Evolutionary conservation across 2,888 invertebrate species (phyloP).

Genomic region (Creontiades dilutus): DNA sequence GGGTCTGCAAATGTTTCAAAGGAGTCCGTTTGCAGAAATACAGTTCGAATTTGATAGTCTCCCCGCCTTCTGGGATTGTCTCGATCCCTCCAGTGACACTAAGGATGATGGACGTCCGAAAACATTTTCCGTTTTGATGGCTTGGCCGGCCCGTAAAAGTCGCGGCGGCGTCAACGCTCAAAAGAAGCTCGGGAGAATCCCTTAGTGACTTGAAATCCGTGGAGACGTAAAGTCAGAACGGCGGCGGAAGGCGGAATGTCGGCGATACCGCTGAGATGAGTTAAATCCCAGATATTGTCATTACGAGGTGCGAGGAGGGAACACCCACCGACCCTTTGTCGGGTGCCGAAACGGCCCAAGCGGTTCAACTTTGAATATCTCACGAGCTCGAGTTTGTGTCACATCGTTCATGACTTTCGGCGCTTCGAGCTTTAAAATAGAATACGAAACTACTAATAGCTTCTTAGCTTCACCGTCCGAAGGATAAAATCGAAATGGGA

Average conservation of each 20-base stretch:
- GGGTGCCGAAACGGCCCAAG: background rate
- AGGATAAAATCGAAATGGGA: too few species aligned
- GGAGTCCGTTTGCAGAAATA: too few species aligned
- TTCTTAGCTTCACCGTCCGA: too few species aligned
- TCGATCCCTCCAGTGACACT: too few species aligned
- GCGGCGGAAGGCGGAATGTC: background rate
- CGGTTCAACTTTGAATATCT: background rate
- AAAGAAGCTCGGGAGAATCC: constrained; percentile 3
- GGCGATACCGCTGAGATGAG: background rate
- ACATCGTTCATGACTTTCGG: too few species aligned
- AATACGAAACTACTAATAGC: too few species aligned
- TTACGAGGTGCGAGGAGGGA: background rate
- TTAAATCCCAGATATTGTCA: constrained; percentile 24
- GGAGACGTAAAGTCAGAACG: background rate
- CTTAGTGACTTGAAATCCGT: constrained; percentile 8
- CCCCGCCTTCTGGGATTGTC: too few species aligned
- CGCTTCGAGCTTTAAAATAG: too few species aligned
- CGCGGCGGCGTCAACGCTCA: constrained; percentile 7
- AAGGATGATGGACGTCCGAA: too few species aligned
- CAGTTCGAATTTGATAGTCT: too few species aligned
- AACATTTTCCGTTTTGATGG: too few species aligned
- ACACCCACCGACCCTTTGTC: constrained; percentile 27
- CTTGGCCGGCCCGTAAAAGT: background rate
- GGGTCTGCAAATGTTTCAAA: too few species aligned
- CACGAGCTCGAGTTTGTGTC: background rate